Percentiles rank a stretch among this genome's conserved stretches.
Evolutionary conservation across 1,140 invertebrate genomes (phyloP).

Genomic region (fruit fly (Drosophila melanogaster)): Release_6_plus_ISO1_MT NC_004354.4:13327501-13328000

Average conservation of each 20-base stretch:
- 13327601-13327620: conserved; percentile 76
- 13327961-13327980: too few species aligned
- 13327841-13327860: conserved; percentile 94
- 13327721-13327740: conserved; percentile 97
- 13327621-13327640: background rate
- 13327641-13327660: conserved; percentile 26
- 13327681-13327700: conserved; percentile 96
- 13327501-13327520: conserved; percentile 95
- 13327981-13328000: too few species aligned
- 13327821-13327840: conserved; percentile 95
- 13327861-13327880: conserved; percentile 97
- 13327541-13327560: conserved; percentile 94
- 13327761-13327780: conserved; percentile 97
- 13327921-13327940: conserved; percentile 94
- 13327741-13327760: conserved; percentile 97
- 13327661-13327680: conserved; percentile 92
- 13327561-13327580: conserved; percentile 94
- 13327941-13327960: background rate
- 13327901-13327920: conserved; percentile 96
- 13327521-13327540: conserved; percentile 93
- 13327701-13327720: conserved; percentile 97
- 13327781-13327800: conserved; percentile 98
- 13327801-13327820: conserved; percentile 99
- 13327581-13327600: conserved; percentile 92
- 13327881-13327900: conserved; percentile 99